Base-by-base conservation (phyloP, 1,140 invertebrate genomes). In the Scaptomyza hsui region DNA sequence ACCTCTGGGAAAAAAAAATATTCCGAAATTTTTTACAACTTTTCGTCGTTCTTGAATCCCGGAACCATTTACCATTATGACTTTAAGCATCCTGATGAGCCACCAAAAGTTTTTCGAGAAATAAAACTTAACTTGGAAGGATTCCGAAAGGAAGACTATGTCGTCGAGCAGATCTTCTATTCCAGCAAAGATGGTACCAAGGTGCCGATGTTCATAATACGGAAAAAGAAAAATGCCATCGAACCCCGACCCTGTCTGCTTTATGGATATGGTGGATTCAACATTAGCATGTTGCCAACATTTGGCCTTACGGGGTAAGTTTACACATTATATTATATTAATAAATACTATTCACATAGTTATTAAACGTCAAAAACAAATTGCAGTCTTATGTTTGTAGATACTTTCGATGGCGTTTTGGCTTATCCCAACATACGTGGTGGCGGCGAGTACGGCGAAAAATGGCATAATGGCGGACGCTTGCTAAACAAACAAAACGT, bases 241-340 rank as follows among this genome's bases (percentile, higher is more conserved):
- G 92, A 95, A 95, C 24, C 93, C 93, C 41, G 95, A 94, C 91
- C 96, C 95, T 19, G 96, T 95, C 92, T 99, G 10, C 92, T 99
- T 13, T 99, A 99, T 92, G 98, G 98, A 15, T 99, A 99, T 92
- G 99, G 98, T 41, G 98, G 98, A 0, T 99, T 99, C 91, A 99
- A 98, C 93, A 95, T 99, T 59, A 96, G 96, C 79, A 93, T 99
- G 63, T 95, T 95, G 83, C 98, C 99, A 5, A 94, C 94, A 13
- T 98, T 97, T 88, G 69, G 89, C 12, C 70, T 89, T 5, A 83
- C 82, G 4, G 89, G 86, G 82, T 86, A 16, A 44, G 37, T 39
- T 7, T 2, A 1, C n/a, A 41, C 12, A 60, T 26, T n/a, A 13
- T 41, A 55, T 7, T 24, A 24, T 24, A 24, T 24, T 3, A 0